Percentiles rank a stretch among this genome's conserved stretches.
These are phyloP conservation scores for Peromyscus eremicus DNA, from an alignment of 2,797 vertebrate genomes.

Conservation along the genomic window DNA sequence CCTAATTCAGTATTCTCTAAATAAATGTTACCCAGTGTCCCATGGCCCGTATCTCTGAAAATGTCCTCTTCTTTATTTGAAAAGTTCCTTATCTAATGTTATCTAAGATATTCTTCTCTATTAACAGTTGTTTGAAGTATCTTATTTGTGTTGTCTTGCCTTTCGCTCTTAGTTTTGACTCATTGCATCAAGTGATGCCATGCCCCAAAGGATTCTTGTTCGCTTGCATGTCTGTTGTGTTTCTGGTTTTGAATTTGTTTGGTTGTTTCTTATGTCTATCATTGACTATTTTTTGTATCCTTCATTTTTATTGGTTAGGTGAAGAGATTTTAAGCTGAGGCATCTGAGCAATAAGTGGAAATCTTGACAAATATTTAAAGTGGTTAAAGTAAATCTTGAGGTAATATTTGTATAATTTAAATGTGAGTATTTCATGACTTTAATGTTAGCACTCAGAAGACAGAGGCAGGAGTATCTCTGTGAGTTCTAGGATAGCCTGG, in stretches of 20 bases:
- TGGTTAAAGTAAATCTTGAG: background rate
- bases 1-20: slow-evolving; percentile 10
- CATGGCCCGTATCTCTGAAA: background rate
- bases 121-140: background rate
- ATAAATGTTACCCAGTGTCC: slow-evolving; percentile 1
- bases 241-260: background rate
- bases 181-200: background rate
- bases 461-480: background rate
- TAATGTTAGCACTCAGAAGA: background rate
- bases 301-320: background rate
- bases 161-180: background rate
- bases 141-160: background rate
- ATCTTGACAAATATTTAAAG: background rate
- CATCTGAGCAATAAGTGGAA: background rate
- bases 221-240: too few relatives aligned
- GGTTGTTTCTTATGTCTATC: background rate
- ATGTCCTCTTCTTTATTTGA: background rate
- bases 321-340: background rate
- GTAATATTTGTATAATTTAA: background rate
- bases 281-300: background rate
- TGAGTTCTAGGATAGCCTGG: background rate
- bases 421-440: background rate
- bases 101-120: background rate
- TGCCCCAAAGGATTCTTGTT: background rate
- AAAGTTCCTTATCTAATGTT: slow-evolving; percentile 11